Conservation (phyloP, 2,888 invertebrate genomes). For the Tetanocera ferruginea region DNA sequence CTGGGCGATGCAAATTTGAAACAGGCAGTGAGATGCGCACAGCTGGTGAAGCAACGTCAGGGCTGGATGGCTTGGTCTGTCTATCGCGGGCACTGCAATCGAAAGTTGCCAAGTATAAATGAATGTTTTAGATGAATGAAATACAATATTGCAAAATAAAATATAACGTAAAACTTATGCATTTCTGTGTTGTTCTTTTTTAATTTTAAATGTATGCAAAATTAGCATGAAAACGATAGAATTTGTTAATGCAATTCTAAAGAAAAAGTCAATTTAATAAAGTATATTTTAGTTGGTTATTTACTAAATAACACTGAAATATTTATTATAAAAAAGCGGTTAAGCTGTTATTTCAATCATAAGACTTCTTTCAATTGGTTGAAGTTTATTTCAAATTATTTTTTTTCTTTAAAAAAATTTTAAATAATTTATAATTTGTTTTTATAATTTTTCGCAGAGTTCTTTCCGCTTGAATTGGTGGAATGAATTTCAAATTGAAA, state of each 20-base stretch:
- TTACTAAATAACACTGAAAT: too few species aligned
- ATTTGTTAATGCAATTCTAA: neutral
- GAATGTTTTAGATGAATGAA: constrained; percentile 46
- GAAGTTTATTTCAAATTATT: too few species aligned
- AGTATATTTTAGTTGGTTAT: too few species aligned
- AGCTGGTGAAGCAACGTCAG: constrained; percentile 54
- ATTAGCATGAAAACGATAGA: neutral
- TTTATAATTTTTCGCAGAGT: too few species aligned
- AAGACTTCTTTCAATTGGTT: too few species aligned
- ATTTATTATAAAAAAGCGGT: too few species aligned
- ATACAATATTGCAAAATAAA: constrained; percentile 31
- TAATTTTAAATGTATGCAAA: neutral
- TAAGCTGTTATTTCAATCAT: too few species aligned
- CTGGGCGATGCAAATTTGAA: constrained; percentile 52
- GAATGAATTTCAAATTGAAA: too few species aligned
- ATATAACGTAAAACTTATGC: neutral
- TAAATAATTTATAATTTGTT: too few species aligned
- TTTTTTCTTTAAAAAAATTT: too few species aligned
- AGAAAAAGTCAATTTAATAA: too few species aligned
- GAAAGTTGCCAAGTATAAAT: constrained; percentile 41
- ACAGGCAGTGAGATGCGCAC: constrained; percentile 55
- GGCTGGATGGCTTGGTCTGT: constrained; percentile 60
- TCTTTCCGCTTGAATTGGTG: too few species aligned
- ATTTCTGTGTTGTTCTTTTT: neutral
- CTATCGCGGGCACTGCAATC: constrained; percentile 49